These are phyloP conservation scores for Brassicogethes aeneus DNA, from an alignment of 2,888 invertebrate genomes.

Conservation along the genomic window DNA sequence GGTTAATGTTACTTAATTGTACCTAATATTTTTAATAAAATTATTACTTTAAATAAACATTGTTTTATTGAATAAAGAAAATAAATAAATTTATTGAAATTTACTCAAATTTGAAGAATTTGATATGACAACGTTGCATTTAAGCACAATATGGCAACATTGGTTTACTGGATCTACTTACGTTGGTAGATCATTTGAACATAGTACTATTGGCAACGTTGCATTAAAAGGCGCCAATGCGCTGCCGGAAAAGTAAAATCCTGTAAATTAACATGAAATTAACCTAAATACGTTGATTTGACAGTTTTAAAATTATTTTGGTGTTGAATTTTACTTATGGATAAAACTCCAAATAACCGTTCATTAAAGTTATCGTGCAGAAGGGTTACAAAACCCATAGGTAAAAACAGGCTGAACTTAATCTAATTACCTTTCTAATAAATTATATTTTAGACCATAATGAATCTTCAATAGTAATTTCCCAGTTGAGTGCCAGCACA, in stretches of 20 bases:
- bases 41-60: slow-evolving; percentile 22
- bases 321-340: background rate
- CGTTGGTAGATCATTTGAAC: no score
- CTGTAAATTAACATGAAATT: background rate
- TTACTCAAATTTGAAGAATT: no score
- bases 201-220: no score
- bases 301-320: background rate
- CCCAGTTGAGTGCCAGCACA: background rate
- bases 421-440: no score
- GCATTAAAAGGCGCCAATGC: background rate
- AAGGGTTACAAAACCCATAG: background rate
- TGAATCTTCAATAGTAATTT: no score
- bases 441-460: no score
- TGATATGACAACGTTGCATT: no score
- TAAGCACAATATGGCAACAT: no score
- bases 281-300: background rate
- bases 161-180: no score
- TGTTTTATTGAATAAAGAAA: no score
- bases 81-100: no score
- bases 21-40: slow-evolving; percentile 40
- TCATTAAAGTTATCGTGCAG: background rate
- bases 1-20: slow-evolving; percentile 37
- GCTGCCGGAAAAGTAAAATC: background rate
- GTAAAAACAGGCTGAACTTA: no score
- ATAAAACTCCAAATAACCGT: background rate